These are phyloP conservation scores for Toxotes jaculatrix DNA, from an alignment of 2,113 vertebrate genomes.

Conservation along the genomic window DNA sequence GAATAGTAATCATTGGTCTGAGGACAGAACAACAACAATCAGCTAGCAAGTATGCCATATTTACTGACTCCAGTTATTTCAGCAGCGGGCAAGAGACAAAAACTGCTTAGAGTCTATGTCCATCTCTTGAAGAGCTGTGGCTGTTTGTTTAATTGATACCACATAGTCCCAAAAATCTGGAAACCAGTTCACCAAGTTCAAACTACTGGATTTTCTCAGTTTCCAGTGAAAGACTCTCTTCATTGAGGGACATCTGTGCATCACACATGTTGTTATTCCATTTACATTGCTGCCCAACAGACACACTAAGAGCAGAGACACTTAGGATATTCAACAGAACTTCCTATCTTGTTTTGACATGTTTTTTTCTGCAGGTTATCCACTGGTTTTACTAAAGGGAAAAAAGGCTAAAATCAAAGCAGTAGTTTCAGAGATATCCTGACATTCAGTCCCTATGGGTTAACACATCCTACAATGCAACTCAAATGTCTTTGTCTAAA, in stretches of 20 bases:
- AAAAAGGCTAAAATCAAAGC: too few relatives aligned
- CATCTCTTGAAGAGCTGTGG: background rate
- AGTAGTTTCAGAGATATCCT: too few relatives aligned
- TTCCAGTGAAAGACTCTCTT: background rate
- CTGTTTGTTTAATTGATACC: background rate
- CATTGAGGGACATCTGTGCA: background rate
- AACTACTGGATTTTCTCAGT: background rate
- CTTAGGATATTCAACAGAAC: too few relatives aligned
- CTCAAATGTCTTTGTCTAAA: background rate
- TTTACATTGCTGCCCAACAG: background rate
- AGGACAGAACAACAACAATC: background rate
- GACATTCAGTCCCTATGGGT: too few relatives aligned
- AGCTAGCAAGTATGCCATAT: background rate
- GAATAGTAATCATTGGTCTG: background rate
- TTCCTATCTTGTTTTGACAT: too few relatives aligned
- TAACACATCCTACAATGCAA: background rate
- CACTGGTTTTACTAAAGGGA: too few relatives aligned
- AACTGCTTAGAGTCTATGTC: background rate
- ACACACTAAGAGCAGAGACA: background rate
- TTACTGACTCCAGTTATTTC: background rate
- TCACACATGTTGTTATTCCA: background rate
- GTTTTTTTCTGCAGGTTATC: too few relatives aligned
- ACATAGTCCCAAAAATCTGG: background rate
- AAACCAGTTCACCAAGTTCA: background rate
- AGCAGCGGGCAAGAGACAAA: background rate